Conservation (phyloP, 2,888 invertebrate species). For the Drosophila kuntzei region DNA sequence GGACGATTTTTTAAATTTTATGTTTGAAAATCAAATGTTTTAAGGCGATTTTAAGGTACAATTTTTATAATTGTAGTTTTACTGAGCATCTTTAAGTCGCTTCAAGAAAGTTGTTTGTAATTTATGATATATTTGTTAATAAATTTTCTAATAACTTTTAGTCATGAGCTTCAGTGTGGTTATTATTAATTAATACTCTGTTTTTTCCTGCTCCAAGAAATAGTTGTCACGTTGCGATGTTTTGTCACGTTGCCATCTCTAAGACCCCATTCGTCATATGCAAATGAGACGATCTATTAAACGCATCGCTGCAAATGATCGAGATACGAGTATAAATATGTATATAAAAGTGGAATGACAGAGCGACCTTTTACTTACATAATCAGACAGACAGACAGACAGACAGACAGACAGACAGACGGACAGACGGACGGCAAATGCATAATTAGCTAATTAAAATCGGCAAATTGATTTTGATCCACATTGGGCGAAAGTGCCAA, state of each 20-base stretch:
- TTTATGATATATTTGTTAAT: background rate
- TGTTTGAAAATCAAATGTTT: too few relatives aligned
- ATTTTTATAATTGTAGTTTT: too few relatives aligned
- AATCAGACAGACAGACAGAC: constrained; percentile 8
- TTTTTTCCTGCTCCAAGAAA: background rate
- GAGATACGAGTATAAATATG: constrained; percentile 3
- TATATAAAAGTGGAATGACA: background rate
- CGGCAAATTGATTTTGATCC: constrained; percentile 42
- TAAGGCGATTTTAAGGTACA: too few relatives aligned
- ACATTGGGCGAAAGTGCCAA: constrained; percentile 61
- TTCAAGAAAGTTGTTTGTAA: background rate
- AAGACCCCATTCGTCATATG: constrained; percentile 9
- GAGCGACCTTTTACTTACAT: constrained; percentile 38
- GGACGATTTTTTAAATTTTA: too few relatives aligned
- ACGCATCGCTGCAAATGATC: constrained; percentile 38
- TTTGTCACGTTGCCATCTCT: constrained; percentile 20
- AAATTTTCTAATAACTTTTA: background rate
- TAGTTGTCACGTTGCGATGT: background rate
- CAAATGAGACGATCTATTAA: constrained; percentile 41
- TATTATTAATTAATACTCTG: background rate
- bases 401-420: background rate
- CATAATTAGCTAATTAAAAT: constrained; percentile 59
- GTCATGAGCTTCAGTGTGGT: background rate
- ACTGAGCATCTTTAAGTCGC: background rate
- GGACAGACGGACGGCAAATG: constrained; percentile 14